These are phyloP conservation scores for Chrysodeixis includens DNA, from an alignment of 2,888 invertebrate species.

Conservation along the genomic window DNA sequence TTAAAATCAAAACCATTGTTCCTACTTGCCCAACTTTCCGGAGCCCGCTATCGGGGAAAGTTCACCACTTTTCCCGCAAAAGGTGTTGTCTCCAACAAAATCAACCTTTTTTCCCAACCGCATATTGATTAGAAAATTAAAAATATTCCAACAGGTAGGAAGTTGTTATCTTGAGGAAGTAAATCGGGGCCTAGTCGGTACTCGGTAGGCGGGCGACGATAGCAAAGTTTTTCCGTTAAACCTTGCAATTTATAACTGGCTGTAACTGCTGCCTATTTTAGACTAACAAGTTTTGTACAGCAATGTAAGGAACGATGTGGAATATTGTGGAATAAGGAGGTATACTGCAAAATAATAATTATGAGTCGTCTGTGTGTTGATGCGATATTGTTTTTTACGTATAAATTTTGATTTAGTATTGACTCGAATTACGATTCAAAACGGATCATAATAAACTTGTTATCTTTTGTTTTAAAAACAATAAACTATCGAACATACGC, in stretches of 20 bases:
- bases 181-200: constrained; percentile 48
- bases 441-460: too few species aligned
- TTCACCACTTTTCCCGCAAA: constrained; percentile 55
- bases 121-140: constrained; percentile 63
- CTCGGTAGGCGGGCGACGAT: constrained; percentile 60
- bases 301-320: constrained; percentile 18
- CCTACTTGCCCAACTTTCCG: constrained; percentile 28
- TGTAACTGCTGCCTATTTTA: constrained; percentile 41
- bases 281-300: constrained; percentile 39
- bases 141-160: constrained; percentile 47
- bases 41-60: constrained; percentile 38
- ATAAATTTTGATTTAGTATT: too few species aligned
- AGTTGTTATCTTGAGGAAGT: constrained; percentile 57
- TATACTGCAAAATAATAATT: not conserved
- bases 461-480: too few species aligned
- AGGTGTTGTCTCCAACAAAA: constrained; percentile 51
- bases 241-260: constrained; percentile 68
- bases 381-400: too few species aligned
- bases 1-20: constrained; percentile 51
- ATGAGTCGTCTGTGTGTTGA: constrained; percentile 11
- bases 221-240: constrained; percentile 72
- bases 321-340: constrained; percentile 26
- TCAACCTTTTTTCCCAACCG: constrained; percentile 48
- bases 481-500: too few species aligned
- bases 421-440: too few species aligned